Percentiles rank a stretch among this genome's conserved stretches.
These are phyloP conservation scores for Nymphalis io DNA, from an alignment of 1,140 invertebrate species.

Conservation along the genomic window DNA sequence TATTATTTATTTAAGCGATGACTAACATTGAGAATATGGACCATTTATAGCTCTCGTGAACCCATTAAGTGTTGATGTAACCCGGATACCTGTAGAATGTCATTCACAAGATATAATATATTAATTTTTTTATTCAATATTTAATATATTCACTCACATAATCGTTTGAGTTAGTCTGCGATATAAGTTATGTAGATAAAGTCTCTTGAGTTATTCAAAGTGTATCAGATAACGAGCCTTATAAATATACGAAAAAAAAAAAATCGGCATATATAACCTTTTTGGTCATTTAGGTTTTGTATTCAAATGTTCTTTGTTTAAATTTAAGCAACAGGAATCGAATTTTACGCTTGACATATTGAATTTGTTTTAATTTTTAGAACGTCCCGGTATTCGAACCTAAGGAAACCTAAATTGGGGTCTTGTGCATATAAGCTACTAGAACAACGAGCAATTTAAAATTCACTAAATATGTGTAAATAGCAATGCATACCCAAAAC, in stretches of 20 bases:
- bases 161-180: background rate
- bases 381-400: too few relatives aligned
- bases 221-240: background rate
- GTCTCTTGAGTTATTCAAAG: background rate
- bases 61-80: constrained; percentile 37
- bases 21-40: constrained; percentile 34
- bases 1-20: constrained; percentile 38
- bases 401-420: too few relatives aligned
- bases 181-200: background rate
- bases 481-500: too few relatives aligned
- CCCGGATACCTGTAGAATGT: constrained; percentile 41
- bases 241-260: background rate
- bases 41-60: constrained; percentile 32
- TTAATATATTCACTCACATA: background rate
- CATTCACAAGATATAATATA: constrained; percentile 31
- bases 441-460: too few relatives aligned
- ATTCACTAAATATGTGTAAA: too few relatives aligned
- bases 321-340: too few relatives aligned
- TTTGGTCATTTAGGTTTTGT: too few relatives aligned
- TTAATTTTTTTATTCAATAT: background rate
- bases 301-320: too few relatives aligned
- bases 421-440: too few relatives aligned
- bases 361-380: too few relatives aligned
- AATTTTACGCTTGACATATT: too few relatives aligned
- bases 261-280: too few relatives aligned